phyloP scores from a whole-genome alignment of 2,113 vertebrate species.

The Carlito syrichta region DNA sequence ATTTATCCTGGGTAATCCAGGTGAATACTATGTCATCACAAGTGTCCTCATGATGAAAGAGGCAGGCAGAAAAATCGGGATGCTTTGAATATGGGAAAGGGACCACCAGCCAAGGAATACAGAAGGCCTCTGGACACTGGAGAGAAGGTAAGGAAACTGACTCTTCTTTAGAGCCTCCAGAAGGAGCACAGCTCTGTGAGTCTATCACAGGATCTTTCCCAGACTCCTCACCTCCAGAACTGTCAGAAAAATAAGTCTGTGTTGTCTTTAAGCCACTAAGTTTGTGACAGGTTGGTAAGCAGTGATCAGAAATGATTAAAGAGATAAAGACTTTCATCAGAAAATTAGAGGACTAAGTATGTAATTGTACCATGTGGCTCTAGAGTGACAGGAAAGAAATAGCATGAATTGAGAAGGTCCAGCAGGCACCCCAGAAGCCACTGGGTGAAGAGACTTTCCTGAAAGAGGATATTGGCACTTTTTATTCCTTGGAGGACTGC shows the following conservation, averaged over 20 bases:
- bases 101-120: neutral
- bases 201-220: neutral
- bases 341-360: neutral
- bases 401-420: no score
- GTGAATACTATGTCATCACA: neutral
- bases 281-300: neutral
- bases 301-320: neutral
- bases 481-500: no score
- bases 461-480: no score
- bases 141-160: neutral
- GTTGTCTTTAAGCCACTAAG: neutral
- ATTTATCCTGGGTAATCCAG: neutral
- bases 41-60: neutral
- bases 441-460: neutral
- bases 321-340: neutral
- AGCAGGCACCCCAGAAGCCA: rapidly evolving
- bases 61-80: neutral
- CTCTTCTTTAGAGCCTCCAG: neutral
- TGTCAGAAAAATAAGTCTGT: neutral
- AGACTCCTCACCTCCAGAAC: neutral
- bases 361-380: neutral
- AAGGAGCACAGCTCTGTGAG: neutral
- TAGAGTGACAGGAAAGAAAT: neutral
- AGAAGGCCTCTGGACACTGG: neutral
- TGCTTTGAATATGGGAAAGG: neutral